These are phyloP conservation scores for Papilio dardanus DNA, from an alignment of 1,140 invertebrate species.

Conservation along the genomic window DNA sequence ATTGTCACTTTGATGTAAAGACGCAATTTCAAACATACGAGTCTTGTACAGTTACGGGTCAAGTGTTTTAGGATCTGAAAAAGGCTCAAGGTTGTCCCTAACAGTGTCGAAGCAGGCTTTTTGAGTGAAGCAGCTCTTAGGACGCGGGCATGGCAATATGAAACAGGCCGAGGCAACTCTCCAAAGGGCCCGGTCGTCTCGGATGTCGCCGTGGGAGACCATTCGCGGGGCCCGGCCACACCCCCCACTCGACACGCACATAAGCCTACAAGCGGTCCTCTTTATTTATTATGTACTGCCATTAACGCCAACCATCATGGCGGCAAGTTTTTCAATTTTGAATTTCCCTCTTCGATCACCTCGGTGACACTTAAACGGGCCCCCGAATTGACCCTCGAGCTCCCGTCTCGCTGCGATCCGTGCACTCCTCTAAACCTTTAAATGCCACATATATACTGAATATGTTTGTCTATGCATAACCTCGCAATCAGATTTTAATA, in stretches of 20 bases:
- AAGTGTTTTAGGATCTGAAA: constrained; percentile 26
- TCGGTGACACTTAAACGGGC: constrained; percentile 61
- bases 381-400: constrained; percentile 70
- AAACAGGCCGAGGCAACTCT: constrained; percentile 74
- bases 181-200: constrained; percentile 75
- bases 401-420: constrained; percentile 56
- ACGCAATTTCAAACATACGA: neutral
- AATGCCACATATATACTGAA: no score
- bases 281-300: constrained; percentile 82
- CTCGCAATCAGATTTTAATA: no score
- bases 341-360: constrained; percentile 72
- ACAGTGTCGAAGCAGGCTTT: constrained; percentile 23
- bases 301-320: constrained; percentile 79
- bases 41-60: neutral
- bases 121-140: constrained; percentile 76
- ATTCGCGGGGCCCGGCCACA: constrained; percentile 75
- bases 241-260: constrained; percentile 78
- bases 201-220: constrained; percentile 78
- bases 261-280: constrained; percentile 76
- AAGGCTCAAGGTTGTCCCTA: constrained; percentile 26
- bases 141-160: constrained; percentile 75
- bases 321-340: constrained; percentile 79
- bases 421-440: constrained; percentile 23
- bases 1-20: neutral
- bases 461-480: no score